Conservation (phyloP, 2,888 invertebrate species). For the Metopia argyrocephala region DNA sequence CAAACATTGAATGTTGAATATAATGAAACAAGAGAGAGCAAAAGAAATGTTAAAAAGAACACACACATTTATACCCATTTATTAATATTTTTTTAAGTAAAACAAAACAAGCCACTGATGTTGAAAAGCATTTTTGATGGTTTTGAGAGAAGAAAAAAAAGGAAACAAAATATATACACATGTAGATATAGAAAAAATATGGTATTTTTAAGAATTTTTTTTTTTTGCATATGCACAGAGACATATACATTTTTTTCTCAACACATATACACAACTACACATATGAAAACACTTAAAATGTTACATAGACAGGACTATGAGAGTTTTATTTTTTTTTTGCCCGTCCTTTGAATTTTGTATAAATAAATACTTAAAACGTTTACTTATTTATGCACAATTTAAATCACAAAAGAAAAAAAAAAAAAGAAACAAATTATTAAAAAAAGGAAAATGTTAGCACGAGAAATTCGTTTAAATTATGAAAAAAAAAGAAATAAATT, state of each 20-base stretch:
- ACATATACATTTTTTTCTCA: background rate
- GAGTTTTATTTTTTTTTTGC: slow-evolving; percentile 31
- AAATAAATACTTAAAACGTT: slow-evolving; percentile 66
- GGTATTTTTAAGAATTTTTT: too few species aligned
- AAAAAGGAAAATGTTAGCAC: slow-evolving; percentile 9
- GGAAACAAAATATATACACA: slow-evolving; percentile 23
- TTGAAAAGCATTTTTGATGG: slow-evolving; percentile 57
- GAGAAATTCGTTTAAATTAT: too few species aligned
- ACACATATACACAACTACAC: slow-evolving; percentile 28
- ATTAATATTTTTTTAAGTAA: background rate
- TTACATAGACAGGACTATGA: slow-evolving; percentile 45
- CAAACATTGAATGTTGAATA: slow-evolving; percentile 64
- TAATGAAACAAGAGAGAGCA: slow-evolving; percentile 14
- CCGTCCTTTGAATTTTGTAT: slow-evolving; percentile 41
- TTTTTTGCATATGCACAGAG: background rate
- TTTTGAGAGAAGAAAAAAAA: slow-evolving; percentile 19
- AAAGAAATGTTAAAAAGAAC: background rate
- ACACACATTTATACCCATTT: background rate
- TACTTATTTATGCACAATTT: slow-evolving; percentile 70
- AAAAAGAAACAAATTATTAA: background rate
- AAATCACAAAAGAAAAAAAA: slow-evolving; percentile 56
- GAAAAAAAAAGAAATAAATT: slow-evolving; percentile 20
- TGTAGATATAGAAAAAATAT: slow-evolving; percentile 11
- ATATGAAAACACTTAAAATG: slow-evolving; percentile 36
- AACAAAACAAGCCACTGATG: slow-evolving; percentile 39